These are phyloP conservation scores for Apomyelois bistriatella DNA, from an alignment of 2,888 invertebrate species.

Conservation along the genomic window DNA sequence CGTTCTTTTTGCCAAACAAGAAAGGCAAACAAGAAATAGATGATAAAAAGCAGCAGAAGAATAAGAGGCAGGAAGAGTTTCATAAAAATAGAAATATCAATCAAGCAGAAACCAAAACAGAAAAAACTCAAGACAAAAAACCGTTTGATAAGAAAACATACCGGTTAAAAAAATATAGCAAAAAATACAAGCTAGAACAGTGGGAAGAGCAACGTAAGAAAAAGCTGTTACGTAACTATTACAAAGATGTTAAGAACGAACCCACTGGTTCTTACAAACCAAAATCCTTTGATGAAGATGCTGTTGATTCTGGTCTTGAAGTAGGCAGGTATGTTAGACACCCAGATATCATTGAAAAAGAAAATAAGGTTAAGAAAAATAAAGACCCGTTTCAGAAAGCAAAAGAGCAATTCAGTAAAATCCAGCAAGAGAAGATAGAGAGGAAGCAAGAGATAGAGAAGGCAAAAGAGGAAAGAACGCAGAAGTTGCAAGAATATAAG, in stretches of 20 bases:
- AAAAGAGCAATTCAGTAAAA: slow-evolving; percentile 72
- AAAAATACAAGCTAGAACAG: slow-evolving; percentile 84
- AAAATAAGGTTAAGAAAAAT: slow-evolving; percentile 23
- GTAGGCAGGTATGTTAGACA: slow-evolving; percentile 64
- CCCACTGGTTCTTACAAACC: slow-evolving; percentile 64
- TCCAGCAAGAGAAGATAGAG: slow-evolving; percentile 77
- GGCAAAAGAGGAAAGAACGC: slow-evolving; percentile 78
- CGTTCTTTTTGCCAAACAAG: slow-evolving; percentile 54
- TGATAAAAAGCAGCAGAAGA: slow-evolving; percentile 21
- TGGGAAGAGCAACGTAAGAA: slow-evolving; percentile 84
- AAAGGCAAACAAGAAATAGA: slow-evolving; percentile 30
- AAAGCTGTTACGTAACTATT: slow-evolving; percentile 74
- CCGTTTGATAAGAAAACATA: slow-evolving; percentile 85
- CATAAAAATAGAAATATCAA: slow-evolving; percentile 41
- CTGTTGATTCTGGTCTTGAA: slow-evolving; percentile 38
- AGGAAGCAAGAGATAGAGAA: slow-evolving; percentile 69
- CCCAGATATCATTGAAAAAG: slow-evolving; percentile 58
- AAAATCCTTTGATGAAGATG: slow-evolving; percentile 72
- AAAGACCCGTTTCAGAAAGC: slow-evolving; percentile 74
- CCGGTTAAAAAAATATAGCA: slow-evolving; percentile 84
- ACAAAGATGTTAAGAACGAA: slow-evolving; percentile 77
- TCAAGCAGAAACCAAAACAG: slow-evolving; percentile 15
- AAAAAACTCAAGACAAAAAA: slow-evolving; percentile 59
- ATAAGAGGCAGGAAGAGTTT: slow-evolving; percentile 46
- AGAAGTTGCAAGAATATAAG: slow-evolving; percentile 83